Percentiles rank a stretch among this genome's conserved stretches.
Conservation (phyloP, 1,140 invertebrate genomes). For the Drosophila albomicans region DNA sequence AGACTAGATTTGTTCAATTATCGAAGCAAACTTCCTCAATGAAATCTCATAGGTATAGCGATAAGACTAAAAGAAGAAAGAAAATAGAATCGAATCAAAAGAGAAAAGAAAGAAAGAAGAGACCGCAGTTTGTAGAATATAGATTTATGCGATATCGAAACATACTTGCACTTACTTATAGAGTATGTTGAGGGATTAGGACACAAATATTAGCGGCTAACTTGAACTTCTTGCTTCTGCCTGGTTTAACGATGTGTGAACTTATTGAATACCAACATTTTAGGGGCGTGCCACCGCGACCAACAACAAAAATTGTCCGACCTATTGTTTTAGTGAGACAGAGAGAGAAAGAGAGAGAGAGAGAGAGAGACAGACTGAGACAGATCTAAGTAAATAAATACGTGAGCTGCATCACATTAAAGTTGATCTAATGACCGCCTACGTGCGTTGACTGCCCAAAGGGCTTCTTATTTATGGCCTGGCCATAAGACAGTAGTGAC, state of each 20-base stretch:
- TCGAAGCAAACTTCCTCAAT: too few species aligned
- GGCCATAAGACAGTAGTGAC: not conserved
- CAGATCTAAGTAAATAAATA: slow-evolving; percentile 75
- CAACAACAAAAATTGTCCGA: not conserved
- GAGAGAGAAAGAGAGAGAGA: slow-evolving; percentile 1
- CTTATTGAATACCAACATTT: slow-evolving; percentile 61
- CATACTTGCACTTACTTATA: too few species aligned
- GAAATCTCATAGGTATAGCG: too few species aligned
- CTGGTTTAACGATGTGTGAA: slow-evolving; percentile 56
- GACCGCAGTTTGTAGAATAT: too few species aligned
- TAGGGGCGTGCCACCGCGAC: slow-evolving; percentile 2
- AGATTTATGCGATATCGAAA: too few species aligned
- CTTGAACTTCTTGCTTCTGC: slow-evolving; percentile 1
- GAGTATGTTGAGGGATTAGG: too few species aligned
- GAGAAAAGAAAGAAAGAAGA: too few species aligned
- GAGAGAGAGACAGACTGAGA: not conserved
- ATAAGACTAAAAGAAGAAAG: too few species aligned
- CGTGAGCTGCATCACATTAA: slow-evolving; percentile 74
- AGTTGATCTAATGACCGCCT: slow-evolving; percentile 78
- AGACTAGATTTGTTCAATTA: too few species aligned
- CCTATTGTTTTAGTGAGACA: not conserved
- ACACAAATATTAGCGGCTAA: slow-evolving; percentile 9
- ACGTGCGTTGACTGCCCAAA: slow-evolving; percentile 67
- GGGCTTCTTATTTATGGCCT: slow-evolving; percentile 43
- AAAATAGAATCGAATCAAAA: too few species aligned